Evolutionary conservation across 2,797 vertebrate species (phyloP), one percentile per base, ranked within the genome.

Genomic region (Crenuchus spilurus): DNA sequence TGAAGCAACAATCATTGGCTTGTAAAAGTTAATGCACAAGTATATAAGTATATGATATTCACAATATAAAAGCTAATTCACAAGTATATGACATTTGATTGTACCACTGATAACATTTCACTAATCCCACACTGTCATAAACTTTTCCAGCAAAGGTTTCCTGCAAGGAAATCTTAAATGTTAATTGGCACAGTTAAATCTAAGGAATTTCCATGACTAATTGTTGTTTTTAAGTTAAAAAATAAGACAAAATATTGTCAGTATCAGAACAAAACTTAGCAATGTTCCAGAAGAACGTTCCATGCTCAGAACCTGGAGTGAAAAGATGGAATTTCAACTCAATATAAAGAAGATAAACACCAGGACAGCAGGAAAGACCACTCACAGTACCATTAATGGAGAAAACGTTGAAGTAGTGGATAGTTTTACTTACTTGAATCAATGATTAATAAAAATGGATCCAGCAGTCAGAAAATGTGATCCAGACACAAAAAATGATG

Each of bases 71-170:
- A 39, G 33, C 11, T 39, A 6, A 39, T 5, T 60, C 18, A 37
- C 55, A 60, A 18, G 31, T 60, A 5, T 60, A 60, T 60, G 31
- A 60, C 57, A 22, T 60, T 37, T 60, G 57, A 39, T 60, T 11
- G 31, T 37, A n/a, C 9, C 35, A n/a, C 31, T 58, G 55, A 58
- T 60, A 60, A 60, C 20, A 37, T 39, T 39, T 35, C 4, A 24
- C 33, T 9, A 57, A 60, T 39, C 18, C 31, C 16, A n/a, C 18
- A 60, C 18, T 37, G 33, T 20, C 4, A 39, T 37, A 13, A 39
- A 37, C 20, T 4, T 30, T 16, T 31, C 28, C 31, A 18, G 18
- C 28, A 33, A 30, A 0, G 16, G 28, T 33, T 18, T 57, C 4
- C 26, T 16, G 24, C 9, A 24, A 14, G 8, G 22, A 22, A 20